Conservation (phyloP, 2,113 vertebrate species). For the Pelmatolapia mariae region DNA sequence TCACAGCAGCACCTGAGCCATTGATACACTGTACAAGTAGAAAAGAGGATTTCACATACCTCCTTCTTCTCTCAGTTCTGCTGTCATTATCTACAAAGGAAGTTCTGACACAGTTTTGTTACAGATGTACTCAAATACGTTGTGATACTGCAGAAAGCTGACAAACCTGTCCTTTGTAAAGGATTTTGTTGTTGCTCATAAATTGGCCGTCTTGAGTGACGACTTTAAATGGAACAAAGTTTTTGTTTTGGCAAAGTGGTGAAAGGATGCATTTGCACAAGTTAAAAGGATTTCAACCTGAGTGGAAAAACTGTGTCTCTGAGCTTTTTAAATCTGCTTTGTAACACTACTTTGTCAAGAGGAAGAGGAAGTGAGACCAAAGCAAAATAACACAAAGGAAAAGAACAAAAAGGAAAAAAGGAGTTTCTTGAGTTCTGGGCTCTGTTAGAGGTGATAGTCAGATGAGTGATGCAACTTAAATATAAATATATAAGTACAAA, state of each 20-base stretch:
- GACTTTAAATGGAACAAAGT: background rate
- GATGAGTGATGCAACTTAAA: background rate
- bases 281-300: background rate
- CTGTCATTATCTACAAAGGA: background rate
- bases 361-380: background rate
- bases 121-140: background rate
- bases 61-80: background rate
- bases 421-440: background rate
- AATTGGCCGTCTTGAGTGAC: background rate
- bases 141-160: background rate
- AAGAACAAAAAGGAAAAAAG: background rate
- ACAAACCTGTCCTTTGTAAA: background rate
- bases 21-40: background rate
- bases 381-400: background rate
- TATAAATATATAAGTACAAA: background rate
- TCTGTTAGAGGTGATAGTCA: background rate
- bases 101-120: background rate
- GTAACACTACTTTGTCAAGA: background rate
- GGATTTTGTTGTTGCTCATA: background rate
- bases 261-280: background rate
- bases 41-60: background rate
- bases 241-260: background rate
- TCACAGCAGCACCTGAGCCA: conserved; percentile 48
- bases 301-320: background rate
- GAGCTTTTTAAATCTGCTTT: background rate